Conservation (phyloP, 2,113 vertebrate species). For the Gambusia holbrooki region DNA sequence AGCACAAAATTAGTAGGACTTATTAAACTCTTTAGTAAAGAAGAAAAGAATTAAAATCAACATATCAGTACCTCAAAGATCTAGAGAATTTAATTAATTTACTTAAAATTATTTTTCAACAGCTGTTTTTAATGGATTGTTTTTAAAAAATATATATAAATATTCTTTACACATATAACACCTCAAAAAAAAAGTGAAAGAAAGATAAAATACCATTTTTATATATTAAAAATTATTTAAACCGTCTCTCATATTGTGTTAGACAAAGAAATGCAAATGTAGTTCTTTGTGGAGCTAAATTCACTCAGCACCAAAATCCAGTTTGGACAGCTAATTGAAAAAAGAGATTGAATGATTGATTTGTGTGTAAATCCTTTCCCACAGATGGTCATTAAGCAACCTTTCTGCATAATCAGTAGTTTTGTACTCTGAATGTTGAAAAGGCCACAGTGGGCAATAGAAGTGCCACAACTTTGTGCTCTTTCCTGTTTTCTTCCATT, state of each 20-base stretch:
- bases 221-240: no score
- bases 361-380: conserved; percentile 56
- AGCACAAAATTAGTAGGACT: conserved; percentile 40
- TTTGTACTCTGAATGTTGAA: conserved; percentile 47
- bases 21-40: conserved; percentile 49
- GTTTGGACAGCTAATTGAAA: conserved; percentile 36
- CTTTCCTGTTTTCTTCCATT: conserved; percentile 68
- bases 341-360: conserved; percentile 63
- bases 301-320: conserved; percentile 9
- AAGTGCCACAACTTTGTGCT: conserved; percentile 57
- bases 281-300: conserved; percentile 7
- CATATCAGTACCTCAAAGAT: conserved; percentile 30
- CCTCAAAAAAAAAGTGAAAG: neutral
- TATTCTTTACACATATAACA: neutral
- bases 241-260: no score
- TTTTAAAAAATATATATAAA: no score
- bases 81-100: conserved; percentile 55
- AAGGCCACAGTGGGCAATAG: conserved; percentile 33
- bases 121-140: conserved; percentile 44
- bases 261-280: neutral
- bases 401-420: conserved; percentile 44
- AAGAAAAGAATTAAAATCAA: conserved; percentile 54
- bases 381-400: conserved; percentile 44
- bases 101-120: conserved; percentile 18
- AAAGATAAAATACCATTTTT: neutral